A percentile compares a stretch with the other conserved stretches of the same genome.
These are phyloP conservation scores for Echinarachnius parma DNA, from an alignment of 53 echinoderm and acorn worm genomes.

Conservation along the genomic window DNA sequence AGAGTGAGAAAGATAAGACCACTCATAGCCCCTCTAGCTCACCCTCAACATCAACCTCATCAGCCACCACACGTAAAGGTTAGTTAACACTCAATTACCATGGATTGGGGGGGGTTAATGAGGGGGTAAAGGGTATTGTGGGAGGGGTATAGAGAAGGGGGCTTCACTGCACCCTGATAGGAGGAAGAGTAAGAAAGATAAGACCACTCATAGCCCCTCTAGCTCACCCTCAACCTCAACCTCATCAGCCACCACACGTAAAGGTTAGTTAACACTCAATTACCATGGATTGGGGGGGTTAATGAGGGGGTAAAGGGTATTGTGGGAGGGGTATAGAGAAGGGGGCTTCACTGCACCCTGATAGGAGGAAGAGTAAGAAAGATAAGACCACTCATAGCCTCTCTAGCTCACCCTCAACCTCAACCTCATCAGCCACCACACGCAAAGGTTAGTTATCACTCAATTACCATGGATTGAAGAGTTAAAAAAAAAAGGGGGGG, in stretches of 20 bases:
- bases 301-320: no score
- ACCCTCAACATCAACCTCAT: constrained; percentile 16
- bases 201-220: neutral
- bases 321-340: constrained; percentile 41
- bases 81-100: neutral
- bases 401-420: neutral
- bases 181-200: no score
- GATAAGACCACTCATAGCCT: constrained; percentile 30
- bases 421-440: constrained; percentile 29
- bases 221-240: constrained; percentile 13
- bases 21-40: neutral
- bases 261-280: constrained; percentile 17
- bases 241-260: constrained; percentile 33
- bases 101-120: no score
- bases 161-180: no score
- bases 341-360: constrained; percentile 17
- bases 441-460: constrained; percentile 30
- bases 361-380: constrained; percentile 21
- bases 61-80: constrained; percentile 48
- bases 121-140: no score
- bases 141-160: no score
- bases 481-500: no score
- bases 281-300: no score
- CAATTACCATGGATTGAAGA: no score
- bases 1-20: no score